These are phyloP conservation scores for Falco punctatus DNA, from an alignment of 2,113 vertebrate species.

Conservation along the genomic window DNA sequence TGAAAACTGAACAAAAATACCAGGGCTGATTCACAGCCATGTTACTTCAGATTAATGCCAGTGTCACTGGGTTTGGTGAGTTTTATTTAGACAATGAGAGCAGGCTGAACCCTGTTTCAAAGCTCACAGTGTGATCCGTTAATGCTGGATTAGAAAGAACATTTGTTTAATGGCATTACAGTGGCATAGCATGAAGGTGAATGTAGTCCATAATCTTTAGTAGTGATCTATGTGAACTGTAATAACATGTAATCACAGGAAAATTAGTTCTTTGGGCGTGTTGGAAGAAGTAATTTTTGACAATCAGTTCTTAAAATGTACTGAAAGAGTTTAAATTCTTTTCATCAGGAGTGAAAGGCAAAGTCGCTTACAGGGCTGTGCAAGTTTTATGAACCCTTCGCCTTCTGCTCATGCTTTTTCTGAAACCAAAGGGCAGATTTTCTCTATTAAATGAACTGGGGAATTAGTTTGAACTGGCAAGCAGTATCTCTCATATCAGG, in stretches of 20 bases:
- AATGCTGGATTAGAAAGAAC: slow-evolving; percentile 22
- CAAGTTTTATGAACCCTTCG: not conserved
- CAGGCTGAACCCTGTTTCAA: not conserved
- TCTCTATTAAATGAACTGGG: not conserved
- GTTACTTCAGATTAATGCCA: not conserved
- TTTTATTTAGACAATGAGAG: not conserved
- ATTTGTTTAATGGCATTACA: slow-evolving; percentile 3
- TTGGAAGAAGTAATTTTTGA: not conserved
- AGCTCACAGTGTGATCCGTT: not conserved
- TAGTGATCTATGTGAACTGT: not conserved
- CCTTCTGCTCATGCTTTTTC: not conserved
- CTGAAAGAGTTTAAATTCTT: not conserved
- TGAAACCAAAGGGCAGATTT: not conserved
- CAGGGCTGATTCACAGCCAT: not conserved
- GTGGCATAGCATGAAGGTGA: not conserved
- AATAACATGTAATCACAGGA: not conserved
- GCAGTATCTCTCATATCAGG: not conserved
- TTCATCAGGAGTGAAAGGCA: not conserved
- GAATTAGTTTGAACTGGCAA: not conserved
- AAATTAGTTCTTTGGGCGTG: not conserved
- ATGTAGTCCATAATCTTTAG: not conserved
- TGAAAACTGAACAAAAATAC: not conserved
- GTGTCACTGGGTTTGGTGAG: not conserved
- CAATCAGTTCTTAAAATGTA: not conserved
- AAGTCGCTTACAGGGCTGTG: rapidly evolving